Conservation (phyloP, 1,140 invertebrate genomes). For the Heliconius melpomene region DNA sequence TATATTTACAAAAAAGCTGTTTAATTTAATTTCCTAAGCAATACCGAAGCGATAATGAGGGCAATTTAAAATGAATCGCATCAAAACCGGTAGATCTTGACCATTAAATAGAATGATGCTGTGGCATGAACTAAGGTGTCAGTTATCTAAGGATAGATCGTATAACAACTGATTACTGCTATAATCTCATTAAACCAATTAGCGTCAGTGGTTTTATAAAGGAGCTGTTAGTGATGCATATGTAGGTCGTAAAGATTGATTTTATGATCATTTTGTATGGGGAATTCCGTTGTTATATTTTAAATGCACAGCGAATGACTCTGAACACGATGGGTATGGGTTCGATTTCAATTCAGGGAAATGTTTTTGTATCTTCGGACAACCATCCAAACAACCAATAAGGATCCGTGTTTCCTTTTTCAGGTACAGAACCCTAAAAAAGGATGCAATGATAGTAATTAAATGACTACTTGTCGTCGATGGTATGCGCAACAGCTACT, state of each 20-base stretch:
- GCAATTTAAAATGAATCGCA: constrained; percentile 11
- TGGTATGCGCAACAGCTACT: neutral
- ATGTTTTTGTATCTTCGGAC: too few species aligned
- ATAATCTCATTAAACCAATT: constrained; percentile 76
- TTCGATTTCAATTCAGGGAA: too few species aligned
- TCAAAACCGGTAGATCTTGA: constrained; percentile 39
- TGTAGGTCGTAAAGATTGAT: constrained; percentile 64
- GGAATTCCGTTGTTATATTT: neutral
- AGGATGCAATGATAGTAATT: too few species aligned
- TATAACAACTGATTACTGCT: constrained; percentile 63
- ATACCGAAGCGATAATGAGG: constrained; percentile 2
- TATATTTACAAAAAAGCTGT: constrained; percentile 1
- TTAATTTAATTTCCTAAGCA: constrained; percentile 2
- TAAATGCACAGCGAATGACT: neutral
- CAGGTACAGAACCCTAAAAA: too few species aligned
- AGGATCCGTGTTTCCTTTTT: too few species aligned
- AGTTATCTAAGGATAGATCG: constrained; percentile 43
- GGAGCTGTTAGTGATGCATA: constrained; percentile 47
- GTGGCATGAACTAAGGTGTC: constrained; percentile 31
- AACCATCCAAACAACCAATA: too few species aligned
- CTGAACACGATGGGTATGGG: too few species aligned
- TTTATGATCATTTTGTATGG: constrained; percentile 47
- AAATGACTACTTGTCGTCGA: neutral
- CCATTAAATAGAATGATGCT: constrained; percentile 33
- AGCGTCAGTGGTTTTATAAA: constrained; percentile 67